phyloP scores from a whole-genome alignment of 2,888 invertebrate species.

The Yponomeuta malinellus region DNA sequence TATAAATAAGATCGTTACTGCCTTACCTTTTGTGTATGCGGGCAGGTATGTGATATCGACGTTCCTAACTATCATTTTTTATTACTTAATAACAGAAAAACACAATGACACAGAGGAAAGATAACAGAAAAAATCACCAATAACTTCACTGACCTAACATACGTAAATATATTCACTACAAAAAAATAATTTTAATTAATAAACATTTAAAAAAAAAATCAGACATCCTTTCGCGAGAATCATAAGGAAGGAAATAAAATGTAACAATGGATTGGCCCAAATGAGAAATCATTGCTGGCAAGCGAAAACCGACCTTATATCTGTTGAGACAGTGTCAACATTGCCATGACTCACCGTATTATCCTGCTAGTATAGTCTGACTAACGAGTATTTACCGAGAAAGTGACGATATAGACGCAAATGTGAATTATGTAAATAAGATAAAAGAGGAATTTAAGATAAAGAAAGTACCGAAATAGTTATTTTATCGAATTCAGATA shows the following conservation, averaged over 20 bases:
- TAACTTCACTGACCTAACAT: background rate
- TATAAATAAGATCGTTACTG: no score
- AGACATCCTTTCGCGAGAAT: background rate
- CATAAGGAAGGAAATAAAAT: background rate
- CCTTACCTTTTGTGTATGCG: no score
- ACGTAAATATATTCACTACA: background rate
- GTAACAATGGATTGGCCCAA: background rate
- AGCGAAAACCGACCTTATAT: background rate
- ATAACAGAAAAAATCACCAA: no score
- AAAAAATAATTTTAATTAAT: background rate
- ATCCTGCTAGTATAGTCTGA: slow-evolving; percentile 3
- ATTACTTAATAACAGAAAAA: no score
- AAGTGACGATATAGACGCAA: background rate
- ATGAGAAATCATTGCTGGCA: background rate
- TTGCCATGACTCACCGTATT: background rate
- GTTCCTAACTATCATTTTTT: no score
- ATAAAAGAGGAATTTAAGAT: background rate
- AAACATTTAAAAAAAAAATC: background rate
- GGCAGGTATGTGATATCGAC: no score
- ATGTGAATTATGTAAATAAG: background rate
- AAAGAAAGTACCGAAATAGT: background rate
- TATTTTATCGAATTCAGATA: no score
- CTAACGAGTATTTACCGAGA: background rate
- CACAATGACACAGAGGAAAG: no score
- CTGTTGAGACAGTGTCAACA: background rate